Evolutionary conservation across 2,113 vertebrate species (phyloP), one percentile per base, ranked within the genome.

Genomic region (Egretta garzetta): DNA sequence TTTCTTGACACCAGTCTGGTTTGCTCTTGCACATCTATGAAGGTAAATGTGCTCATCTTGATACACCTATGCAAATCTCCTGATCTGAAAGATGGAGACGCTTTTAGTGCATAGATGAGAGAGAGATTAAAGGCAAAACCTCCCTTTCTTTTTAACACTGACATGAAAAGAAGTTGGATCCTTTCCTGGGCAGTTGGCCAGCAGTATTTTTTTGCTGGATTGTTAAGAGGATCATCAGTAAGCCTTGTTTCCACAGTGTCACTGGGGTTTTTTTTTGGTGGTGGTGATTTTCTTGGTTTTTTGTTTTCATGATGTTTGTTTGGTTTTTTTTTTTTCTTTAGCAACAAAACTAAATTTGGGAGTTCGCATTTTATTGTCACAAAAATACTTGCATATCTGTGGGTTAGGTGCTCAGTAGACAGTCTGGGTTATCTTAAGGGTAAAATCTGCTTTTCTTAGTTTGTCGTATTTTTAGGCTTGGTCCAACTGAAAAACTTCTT

Each of bases 141-240:
- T 80, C 47, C 15, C 14, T 90, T 87, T 56, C 11, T 76, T 84
- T 93, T 83, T 10, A 41, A 13, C 26, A 24, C 5, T 2, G 4
- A n/a, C 18, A 11, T 56, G 32, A 79, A 52, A 80, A 80, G 19
- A 47, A 45, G 14, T 62, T 45, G 32, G 27, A 33, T 80, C 21
- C 73, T 80, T 92, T 91, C 77, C 47, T 74, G 56, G 73, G 43
- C 70, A 50, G 16, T 49, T 71, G 32, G 18, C 55, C 82, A 77
- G 56, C 68, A 55, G 24, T 90, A 53, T 6, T 67, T 80, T 80
- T 88, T 83, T 89, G 26, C 37, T 6, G 2, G 21, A 28, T 77
- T 88, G 23, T 91, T 91, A 92, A 95, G 50, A 77, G 67, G 75
- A 83, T 95, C 55, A 58, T 80, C 47, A 80, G 50, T 77, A 80